These are phyloP conservation scores for Takifugu ocellatus DNA, from an alignment of 2,797 vertebrate species.

Conservation along the genomic window DNA sequence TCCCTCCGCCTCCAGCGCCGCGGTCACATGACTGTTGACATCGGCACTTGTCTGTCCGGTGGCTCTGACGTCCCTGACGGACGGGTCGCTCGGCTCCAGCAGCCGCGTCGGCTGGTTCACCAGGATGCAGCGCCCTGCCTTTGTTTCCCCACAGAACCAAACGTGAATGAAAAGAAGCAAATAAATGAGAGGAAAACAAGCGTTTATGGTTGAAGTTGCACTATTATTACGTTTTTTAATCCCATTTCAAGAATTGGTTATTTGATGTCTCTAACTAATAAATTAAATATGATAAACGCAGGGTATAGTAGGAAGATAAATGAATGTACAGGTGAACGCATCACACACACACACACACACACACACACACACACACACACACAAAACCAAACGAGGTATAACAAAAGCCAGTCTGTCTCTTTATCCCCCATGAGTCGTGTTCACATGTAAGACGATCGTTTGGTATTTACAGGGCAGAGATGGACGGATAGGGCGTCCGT, in stretches of 20 bases:
- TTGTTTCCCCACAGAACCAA: too few relatives aligned
- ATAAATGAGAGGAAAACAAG: too few relatives aligned
- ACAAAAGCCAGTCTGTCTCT: slow-evolving; percentile 57
- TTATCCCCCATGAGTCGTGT: slow-evolving; percentile 21
- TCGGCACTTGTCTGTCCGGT: slow-evolving; percentile 21
- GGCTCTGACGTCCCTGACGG: slow-evolving; percentile 4
- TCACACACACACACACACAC: neutral
- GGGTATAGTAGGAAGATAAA: too few relatives aligned
- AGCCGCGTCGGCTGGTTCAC: too few relatives aligned
- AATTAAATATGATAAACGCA: too few relatives aligned
- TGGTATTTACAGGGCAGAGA: slow-evolving; percentile 40
- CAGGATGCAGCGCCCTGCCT: too few relatives aligned
- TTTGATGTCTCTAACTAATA: too few relatives aligned
- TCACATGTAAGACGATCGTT: slow-evolving; percentile 53
- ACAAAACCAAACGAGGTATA: neutral
- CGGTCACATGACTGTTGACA: slow-evolving; percentile 54
- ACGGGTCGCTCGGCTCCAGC: neutral
- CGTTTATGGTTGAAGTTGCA: too few relatives aligned
- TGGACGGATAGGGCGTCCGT: slow-evolving; percentile 24
- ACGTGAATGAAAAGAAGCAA: too few relatives aligned
- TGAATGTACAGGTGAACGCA: too few relatives aligned
- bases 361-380: neutral
- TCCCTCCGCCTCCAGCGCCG: slow-evolving; percentile 24
- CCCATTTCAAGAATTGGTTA: too few relatives aligned
- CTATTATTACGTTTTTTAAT: too few relatives aligned